phyloP scores from a whole-genome alignment of 2,797 vertebrate species.

The Ciconia nigra region DNA sequence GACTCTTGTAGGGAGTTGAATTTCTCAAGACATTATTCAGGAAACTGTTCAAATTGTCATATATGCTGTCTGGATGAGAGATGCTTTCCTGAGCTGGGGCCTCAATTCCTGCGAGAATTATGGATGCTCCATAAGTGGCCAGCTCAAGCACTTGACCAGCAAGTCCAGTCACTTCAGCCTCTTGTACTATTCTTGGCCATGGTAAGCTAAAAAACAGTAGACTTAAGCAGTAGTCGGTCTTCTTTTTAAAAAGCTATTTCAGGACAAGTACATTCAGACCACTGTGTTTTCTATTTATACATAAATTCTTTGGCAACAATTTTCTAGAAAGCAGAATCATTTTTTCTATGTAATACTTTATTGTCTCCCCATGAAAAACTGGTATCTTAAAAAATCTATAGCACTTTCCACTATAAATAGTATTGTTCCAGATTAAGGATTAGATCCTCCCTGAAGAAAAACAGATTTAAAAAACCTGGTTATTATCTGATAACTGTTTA shows the following conservation, averaged over 20 bases:
- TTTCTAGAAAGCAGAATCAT: conserved; percentile 23
- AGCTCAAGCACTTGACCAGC: conserved; percentile 17
- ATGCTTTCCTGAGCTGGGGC: neutral
- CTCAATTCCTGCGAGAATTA: neutral
- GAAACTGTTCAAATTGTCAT: neutral
- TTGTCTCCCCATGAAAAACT: conserved; percentile 36
- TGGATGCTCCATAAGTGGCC: neutral
- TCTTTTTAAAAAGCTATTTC: conserved; percentile 45
- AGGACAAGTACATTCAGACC: conserved; percentile 51
- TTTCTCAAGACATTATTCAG: neutral
- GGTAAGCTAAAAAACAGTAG: neutral
- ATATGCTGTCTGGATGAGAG: neutral
- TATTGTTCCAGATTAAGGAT: conserved; percentile 47
- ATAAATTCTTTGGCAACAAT: conserved; percentile 63
- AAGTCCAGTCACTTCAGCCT: conserved; percentile 14
- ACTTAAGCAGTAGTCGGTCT: neutral
- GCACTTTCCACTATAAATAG: conserved; percentile 48
- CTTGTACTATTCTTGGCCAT: neutral
- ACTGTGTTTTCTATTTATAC: conserved; percentile 25
- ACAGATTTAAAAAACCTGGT: conserved; percentile 29
- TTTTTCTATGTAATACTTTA: conserved; percentile 39
- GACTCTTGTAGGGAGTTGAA: neutral
- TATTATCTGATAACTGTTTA: conserved; percentile 53
- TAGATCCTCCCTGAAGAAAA: conserved; percentile 67
- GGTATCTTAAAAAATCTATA: conserved; percentile 38